phyloP scores from a whole-genome alignment of 2,113 vertebrate species.

The Cryptomyrus ogoouensis region DNA sequence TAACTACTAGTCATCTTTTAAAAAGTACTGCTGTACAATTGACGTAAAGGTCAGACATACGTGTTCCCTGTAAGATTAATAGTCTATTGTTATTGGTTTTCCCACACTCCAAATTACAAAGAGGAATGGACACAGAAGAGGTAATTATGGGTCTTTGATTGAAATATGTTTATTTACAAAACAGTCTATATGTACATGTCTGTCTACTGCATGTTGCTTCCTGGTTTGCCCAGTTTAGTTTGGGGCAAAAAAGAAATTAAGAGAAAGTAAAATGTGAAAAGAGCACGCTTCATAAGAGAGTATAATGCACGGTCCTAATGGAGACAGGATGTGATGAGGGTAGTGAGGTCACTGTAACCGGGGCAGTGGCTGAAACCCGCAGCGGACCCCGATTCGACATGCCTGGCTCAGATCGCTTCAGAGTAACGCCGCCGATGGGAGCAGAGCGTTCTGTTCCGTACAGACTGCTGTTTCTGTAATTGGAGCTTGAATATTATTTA shows the following conservation, averaged over 20 bases:
- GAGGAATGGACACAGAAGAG: not conserved
- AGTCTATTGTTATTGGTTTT: not conserved
- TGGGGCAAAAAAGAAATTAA: not conserved
- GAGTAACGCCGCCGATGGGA: not conserved
- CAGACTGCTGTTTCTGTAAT: not conserved
- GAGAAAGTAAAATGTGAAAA: not conserved
- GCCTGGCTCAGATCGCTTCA: not conserved
- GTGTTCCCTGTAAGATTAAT: not conserved
- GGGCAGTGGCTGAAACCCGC: not conserved
- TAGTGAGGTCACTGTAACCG: not conserved
- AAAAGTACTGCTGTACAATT: not conserved
- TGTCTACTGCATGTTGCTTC: not conserved
- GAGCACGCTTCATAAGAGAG: not conserved
- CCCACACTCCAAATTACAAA: not conserved
- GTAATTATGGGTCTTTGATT: not conserved
- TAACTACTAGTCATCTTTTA: not conserved
- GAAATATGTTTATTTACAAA: not conserved
- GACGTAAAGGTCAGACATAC: not conserved
- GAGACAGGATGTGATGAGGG: not conserved
- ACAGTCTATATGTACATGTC: not conserved
- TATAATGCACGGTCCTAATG: not conserved
- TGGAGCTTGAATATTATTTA: not conserved
- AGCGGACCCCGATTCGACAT: not conserved
- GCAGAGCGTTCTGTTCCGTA: not conserved
- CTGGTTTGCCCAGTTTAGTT: not conserved